These are phyloP conservation scores for Sula dactylatra DNA, from an alignment of 2,113 vertebrate species.

Conservation along the genomic window DNA sequence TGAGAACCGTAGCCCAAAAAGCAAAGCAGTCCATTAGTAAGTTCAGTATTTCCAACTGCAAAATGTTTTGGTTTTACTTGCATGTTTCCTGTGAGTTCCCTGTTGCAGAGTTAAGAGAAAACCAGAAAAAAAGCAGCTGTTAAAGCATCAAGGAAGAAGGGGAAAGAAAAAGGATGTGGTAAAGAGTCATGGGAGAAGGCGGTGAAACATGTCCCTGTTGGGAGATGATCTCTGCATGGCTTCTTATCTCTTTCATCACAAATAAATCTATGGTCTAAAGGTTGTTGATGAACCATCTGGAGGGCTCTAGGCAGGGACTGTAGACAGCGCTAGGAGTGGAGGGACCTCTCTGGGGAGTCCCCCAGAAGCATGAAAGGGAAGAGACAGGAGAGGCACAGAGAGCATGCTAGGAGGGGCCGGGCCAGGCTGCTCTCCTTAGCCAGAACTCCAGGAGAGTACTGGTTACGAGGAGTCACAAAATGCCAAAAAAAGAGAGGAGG, in stretches of 20 bases:
- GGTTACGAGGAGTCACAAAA: not conserved
- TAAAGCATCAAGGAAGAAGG: not conserved
- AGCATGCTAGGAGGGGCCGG: fast-evolving
- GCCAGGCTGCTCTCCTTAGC: not conserved
- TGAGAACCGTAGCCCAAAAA: not conserved
- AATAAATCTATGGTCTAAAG: not conserved
- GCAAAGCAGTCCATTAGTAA: not conserved
- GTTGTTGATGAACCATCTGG: not conserved
- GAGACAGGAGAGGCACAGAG: not conserved
- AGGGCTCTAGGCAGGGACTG: not conserved
- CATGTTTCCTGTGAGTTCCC: not conserved
- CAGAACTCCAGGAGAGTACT: not conserved
- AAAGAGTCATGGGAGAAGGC: not conserved
- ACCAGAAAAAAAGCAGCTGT: not conserved
- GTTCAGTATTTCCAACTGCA: not conserved
- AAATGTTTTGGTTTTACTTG: not conserved
- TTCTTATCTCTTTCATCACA: not conserved
- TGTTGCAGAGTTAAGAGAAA: not conserved
- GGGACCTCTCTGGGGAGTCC: not conserved
- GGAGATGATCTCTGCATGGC: not conserved
- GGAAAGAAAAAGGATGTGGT: not conserved
- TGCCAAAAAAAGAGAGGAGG: not conserved
- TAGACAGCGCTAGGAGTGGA: not conserved
- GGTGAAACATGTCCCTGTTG: not conserved
- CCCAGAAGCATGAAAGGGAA: not conserved